Base-by-base conservation (phyloP, 1,140 invertebrate genomes). In the Meloidogyne exigua region DNA sequence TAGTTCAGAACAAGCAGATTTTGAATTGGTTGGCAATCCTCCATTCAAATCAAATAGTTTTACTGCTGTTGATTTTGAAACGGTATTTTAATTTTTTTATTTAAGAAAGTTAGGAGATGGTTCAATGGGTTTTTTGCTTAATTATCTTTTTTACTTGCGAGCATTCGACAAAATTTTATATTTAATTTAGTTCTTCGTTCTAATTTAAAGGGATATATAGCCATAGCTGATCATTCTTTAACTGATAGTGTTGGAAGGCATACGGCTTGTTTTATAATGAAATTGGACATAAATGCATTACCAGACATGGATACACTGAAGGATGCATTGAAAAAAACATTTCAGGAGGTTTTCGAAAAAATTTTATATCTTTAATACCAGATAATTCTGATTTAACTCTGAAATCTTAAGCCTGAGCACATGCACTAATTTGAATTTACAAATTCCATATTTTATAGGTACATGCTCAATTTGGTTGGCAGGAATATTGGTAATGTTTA, bases 41-140 rank as follows among this genome's bases (percentile, higher is more conserved):
- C 85, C 85, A 23, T 85, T 86, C 26, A 88, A 88, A 57, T 84
- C 81, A 57, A 86, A 86, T 66, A 87, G 85, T 21, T 86, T 88
- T 64, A 86, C 85, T 23, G 86, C 85, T 26, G 74, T 88, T 39
- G 85, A 86, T 71, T 86, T 86, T 49, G 68, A 72, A 63, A 87
- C 86, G 62, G 84, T 85, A 77, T 72, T 78, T 63, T n/a, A 18
- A 26, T 25, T 72, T 64, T 9, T 9, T n/a, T 36, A 57, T 26
- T 21, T 32, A 32, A 7, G 7, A 32, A 3, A 32, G 28, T 32
- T 32, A 7, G 28, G 28, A 32, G 2, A 32, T 32, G 28, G 7
- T 32, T 32, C 28, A 2, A 32, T 32, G 2, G 28, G 7, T 32
- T 32, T 32, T 32, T 32, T 32, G 28, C 28, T 32, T 32, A 7